These are phyloP conservation scores for Mythimna loreyi DNA, from an alignment of 2,888 invertebrate species.

Conservation along the genomic window DNA sequence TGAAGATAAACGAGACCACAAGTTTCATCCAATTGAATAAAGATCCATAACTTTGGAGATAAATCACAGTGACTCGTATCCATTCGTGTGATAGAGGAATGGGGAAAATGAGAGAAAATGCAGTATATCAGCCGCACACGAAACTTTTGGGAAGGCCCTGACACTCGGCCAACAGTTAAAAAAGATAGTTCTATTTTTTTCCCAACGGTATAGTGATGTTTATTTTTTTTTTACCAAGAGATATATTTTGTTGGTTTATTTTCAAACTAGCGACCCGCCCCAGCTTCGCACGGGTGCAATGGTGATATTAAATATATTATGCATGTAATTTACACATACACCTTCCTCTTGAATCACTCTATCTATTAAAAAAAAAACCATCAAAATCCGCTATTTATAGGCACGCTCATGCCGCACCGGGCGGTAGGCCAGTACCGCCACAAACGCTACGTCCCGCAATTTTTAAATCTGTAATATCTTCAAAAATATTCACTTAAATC, in stretches of 20 bases:
- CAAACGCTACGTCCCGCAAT: too few species aligned
- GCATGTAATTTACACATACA: too few species aligned
- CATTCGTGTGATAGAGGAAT: conserved; percentile 33
- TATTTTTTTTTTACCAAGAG: conserved; percentile 24
- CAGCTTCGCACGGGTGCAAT: too few species aligned
- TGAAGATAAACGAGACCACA: conserved; percentile 43
- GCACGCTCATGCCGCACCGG: too few species aligned
- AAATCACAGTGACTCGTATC: conserved; percentile 42
- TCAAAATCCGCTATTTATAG: too few species aligned
- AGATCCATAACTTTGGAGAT: conserved; percentile 47
- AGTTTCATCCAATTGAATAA: conserved; percentile 52
- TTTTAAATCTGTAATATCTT: too few species aligned
- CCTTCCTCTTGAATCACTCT: too few species aligned
- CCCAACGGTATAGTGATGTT: conserved; percentile 34
- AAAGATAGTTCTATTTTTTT: conserved; percentile 15
- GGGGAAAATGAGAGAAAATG: conserved; percentile 46
- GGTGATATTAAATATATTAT: too few species aligned
- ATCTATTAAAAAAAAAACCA: too few species aligned
- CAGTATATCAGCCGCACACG: conserved; percentile 39
- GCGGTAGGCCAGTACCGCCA: too few species aligned
- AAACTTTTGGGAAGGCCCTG: conserved; percentile 32
- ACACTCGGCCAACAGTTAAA: conserved; percentile 19
- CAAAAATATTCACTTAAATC: too few species aligned
- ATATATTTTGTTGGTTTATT: not conserved
- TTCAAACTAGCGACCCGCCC: too few species aligned